Conservation (phyloP, 2,888 invertebrate genomes). For the Mythimna vitellina region DNA sequence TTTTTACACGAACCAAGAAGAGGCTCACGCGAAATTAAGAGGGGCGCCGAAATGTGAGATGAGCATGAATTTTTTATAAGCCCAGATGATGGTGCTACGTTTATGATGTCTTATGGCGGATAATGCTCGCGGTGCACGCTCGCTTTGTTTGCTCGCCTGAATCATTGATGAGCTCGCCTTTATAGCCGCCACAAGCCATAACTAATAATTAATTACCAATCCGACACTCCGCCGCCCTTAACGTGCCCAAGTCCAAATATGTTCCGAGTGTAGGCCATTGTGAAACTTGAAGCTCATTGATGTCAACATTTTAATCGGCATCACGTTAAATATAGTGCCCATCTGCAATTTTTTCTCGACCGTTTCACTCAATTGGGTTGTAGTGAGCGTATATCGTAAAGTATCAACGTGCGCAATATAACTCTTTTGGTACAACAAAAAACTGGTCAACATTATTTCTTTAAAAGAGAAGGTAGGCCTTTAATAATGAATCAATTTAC, state of each 20-base stretch:
- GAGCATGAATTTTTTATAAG: constrained; percentile 91
- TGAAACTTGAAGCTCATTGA: constrained; percentile 65
- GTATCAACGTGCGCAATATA: constrained; percentile 63
- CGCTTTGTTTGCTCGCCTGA: constrained; percentile 85
- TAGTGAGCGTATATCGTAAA: constrained; percentile 63
- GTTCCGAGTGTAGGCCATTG: constrained; percentile 62
- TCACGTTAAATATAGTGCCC: constrained; percentile 64
- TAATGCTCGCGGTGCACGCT: constrained; percentile 88
- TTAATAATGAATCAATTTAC: constrained; percentile 64
- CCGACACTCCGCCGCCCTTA: constrained; percentile 67
- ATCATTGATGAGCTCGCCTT: constrained; percentile 87
- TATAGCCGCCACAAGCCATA: constrained; percentile 83
- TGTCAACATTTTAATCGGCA: constrained; percentile 69
- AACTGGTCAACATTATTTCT: constrained; percentile 60
- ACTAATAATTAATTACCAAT: constrained; percentile 87
- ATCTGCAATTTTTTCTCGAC: constrained; percentile 67
- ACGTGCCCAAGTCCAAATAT: constrained; percentile 67
- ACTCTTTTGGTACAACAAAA: constrained; percentile 61
- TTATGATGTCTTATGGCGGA: constrained; percentile 90
- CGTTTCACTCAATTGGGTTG: constrained; percentile 62
- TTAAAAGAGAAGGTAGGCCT: constrained; percentile 46
- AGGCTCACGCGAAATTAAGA: constrained; percentile 90
- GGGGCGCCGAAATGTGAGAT: constrained; percentile 91
- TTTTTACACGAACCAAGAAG: constrained; percentile 90
- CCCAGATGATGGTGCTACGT: constrained; percentile 90